Evolutionary conservation across 2,888 invertebrate genomes (phyloP).

Genomic region (Lasioglossum figueresi): DNA sequence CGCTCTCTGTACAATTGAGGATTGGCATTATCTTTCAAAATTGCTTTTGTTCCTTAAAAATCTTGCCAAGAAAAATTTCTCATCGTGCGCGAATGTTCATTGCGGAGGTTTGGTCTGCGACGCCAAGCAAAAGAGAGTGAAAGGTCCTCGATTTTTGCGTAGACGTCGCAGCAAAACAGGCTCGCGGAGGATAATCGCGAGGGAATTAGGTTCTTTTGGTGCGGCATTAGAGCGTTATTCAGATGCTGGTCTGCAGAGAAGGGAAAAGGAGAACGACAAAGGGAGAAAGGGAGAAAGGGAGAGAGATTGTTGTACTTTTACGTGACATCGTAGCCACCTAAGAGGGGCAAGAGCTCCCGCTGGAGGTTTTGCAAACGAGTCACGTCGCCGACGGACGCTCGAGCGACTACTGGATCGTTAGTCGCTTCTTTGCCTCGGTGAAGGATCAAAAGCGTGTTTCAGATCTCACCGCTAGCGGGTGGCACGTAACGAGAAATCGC

Average conservation of each 20-base stretch:
- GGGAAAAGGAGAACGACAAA: background rate
- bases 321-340: constrained; percentile 29
- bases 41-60: too few relatives aligned
- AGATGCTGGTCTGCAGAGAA: constrained; percentile 25
- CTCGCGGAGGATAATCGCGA: constrained; percentile 29
- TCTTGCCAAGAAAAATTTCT: too few relatives aligned
- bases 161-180: background rate
- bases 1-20: too few relatives aligned
- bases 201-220: constrained; percentile 41
- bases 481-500: constrained; percentile 64
- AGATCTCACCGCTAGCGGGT: constrained; percentile 59
- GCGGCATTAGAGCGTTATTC: constrained; percentile 54
- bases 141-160: background rate
- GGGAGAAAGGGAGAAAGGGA: background rate
- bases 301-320: constrained; percentile 30
- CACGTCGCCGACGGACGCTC: constrained; percentile 51
- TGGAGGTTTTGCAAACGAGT: constrained; percentile 53
- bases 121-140: background rate
- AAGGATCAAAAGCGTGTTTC: constrained; percentile 55
- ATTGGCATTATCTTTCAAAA: too few relatives aligned
- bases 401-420: constrained; percentile 57
- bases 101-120: background rate
- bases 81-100: background rate
- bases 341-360: constrained; percentile 17
- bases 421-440: constrained; percentile 48